Conservation (phyloP, 2,113 vertebrate genomes). For the Apodemus speciosus region DNA sequence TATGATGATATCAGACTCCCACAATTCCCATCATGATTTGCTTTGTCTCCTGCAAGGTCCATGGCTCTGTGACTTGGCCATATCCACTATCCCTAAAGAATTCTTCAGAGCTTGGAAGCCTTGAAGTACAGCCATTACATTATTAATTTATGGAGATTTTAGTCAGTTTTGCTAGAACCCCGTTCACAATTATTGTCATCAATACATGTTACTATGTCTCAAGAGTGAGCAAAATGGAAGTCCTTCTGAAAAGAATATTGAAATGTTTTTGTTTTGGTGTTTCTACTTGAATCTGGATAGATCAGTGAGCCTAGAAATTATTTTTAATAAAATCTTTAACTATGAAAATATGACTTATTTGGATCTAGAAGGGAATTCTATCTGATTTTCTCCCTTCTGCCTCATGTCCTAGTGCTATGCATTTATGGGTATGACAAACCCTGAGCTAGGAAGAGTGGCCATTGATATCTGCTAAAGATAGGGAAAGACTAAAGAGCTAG, state of each 20-base stretch:
- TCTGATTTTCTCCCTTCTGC: neutral
- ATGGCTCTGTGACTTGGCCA: neutral
- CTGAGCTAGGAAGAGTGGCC: neutral
- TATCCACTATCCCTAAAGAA: neutral
- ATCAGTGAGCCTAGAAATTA: neutral
- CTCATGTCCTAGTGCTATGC: neutral
- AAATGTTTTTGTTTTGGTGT: conserved; percentile 30
- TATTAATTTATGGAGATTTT: neutral
- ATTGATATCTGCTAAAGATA: neutral
- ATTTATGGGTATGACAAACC: neutral
- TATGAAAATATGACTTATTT: neutral
- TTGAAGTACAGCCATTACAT: neutral
- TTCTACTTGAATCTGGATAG: neutral
- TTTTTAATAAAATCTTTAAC: conserved; percentile 16
- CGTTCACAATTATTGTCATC: neutral
- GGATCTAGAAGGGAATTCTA: conserved; percentile 23
- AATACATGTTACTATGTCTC: neutral
- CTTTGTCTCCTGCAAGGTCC: neutral
- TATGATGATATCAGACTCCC: neutral
- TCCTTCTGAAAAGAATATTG: neutral
- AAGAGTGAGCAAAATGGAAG: conserved; percentile 9
- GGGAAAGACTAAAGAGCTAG: neutral
- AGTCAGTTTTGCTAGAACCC: neutral
- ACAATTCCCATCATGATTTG: neutral
- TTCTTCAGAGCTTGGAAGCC: neutral